Evolutionary conservation across 2,113 vertebrate genomes (phyloP).

Genomic region (Semicossyphus pulcher): DNA sequence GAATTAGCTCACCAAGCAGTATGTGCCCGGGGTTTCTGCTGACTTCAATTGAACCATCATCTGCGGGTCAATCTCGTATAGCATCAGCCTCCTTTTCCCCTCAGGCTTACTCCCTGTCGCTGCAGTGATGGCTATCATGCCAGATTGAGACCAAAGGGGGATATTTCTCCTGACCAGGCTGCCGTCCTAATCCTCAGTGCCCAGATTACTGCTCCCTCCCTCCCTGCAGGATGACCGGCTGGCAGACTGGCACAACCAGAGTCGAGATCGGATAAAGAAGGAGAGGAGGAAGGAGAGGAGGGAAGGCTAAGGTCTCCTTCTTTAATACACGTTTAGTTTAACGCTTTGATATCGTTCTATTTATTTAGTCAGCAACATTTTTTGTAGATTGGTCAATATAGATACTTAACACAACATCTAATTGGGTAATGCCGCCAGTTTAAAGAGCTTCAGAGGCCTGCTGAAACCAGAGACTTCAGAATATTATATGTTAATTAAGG

Average conservation of each 20-base stretch:
- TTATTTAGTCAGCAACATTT: too few relatives aligned
- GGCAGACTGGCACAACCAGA: slow-evolving; percentile 32
- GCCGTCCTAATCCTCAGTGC: slow-evolving; percentile 66
- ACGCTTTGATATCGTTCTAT: too few relatives aligned
- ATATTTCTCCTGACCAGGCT: slow-evolving; percentile 68
- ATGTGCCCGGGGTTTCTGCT: slow-evolving; percentile 29
- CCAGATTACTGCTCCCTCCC: slow-evolving; percentile 63
- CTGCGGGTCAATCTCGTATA: slow-evolving; percentile 37
- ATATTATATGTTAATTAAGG: too few relatives aligned
- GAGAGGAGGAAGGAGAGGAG: background rate
- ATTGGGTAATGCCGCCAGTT: too few relatives aligned
- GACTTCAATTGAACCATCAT: slow-evolving; percentile 38
- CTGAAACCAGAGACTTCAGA: too few relatives aligned
- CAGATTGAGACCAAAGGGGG: slow-evolving; percentile 70
- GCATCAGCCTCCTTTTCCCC: slow-evolving; percentile 9
- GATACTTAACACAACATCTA: too few relatives aligned
- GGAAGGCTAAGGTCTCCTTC: slow-evolving; percentile 10
- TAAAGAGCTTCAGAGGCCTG: too few relatives aligned
- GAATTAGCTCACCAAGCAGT: slow-evolving; percentile 11
- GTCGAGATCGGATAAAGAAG: slow-evolving; percentile 39
- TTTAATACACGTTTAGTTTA: background rate
- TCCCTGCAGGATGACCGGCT: slow-evolving; percentile 49
- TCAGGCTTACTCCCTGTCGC: slow-evolving; percentile 31
- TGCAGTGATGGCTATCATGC: slow-evolving; percentile 53
- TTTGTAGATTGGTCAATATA: too few relatives aligned